Percentiles rank a stretch among this genome's conserved stretches.
phyloP scores from a whole-genome alignment of 92 coral and sea anemone genomes.

The Actinostola sp. region DNA sequence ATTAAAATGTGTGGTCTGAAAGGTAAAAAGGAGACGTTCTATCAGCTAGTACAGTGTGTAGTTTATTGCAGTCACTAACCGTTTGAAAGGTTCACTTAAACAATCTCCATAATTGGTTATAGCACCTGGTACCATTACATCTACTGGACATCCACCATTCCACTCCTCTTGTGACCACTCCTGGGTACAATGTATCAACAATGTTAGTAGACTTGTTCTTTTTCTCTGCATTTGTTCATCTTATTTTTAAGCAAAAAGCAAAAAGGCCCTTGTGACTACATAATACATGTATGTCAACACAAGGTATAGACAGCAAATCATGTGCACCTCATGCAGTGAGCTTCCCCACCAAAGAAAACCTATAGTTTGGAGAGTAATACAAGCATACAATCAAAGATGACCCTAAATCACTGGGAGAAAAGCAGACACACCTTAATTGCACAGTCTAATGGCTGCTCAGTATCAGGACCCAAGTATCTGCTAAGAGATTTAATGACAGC shows the following conservation, averaged over 20 bases:
- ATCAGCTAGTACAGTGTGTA: neutral
- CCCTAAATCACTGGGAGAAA: too few relatives aligned
- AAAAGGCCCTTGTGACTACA: neutral
- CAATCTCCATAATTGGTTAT: slow-evolving; percentile 90
- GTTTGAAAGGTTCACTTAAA: slow-evolving; percentile 71
- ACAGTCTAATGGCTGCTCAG: slow-evolving; percentile 83
- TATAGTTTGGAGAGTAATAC: too few relatives aligned
- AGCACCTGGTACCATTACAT: slow-evolving; percentile 94
- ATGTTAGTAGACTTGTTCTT: neutral
- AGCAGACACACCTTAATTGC: slow-evolving; percentile 90
- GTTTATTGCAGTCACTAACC: slow-evolving; percentile 32
- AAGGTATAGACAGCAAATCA: too few relatives aligned
- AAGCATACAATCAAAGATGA: too few relatives aligned
- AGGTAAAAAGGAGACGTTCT: too few relatives aligned
- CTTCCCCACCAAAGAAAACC: too few relatives aligned
- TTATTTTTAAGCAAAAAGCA: neutral
- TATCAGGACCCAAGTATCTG: slow-evolving; percentile 81
- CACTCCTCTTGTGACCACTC: slow-evolving; percentile 92
- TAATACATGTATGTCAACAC: too few relatives aligned
- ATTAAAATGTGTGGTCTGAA: too few relatives aligned
- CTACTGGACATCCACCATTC: slow-evolving; percentile 98
- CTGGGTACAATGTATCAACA: slow-evolving; percentile 25
- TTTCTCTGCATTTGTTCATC: too few relatives aligned
- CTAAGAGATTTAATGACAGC: slow-evolving; percentile 63
- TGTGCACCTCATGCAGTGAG: too few relatives aligned